Evolutionary conservation across 37 sponge, comb jelly and placozoan genomes (phyloP).

Genomic region (Chondrilla cf. caribensis): DNA sequence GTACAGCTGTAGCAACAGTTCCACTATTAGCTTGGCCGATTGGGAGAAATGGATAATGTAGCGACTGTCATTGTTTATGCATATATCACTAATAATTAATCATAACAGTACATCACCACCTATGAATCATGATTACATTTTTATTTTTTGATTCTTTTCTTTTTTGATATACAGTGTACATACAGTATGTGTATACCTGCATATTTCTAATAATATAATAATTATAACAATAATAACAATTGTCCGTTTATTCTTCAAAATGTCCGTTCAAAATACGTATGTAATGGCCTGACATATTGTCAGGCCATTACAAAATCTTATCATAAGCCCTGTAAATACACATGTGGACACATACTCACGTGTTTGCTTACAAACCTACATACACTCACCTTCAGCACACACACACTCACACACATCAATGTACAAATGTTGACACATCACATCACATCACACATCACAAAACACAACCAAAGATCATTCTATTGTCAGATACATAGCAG

Average conservation of each 20-base stretch:
- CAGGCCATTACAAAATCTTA: not conserved
- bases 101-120: not conserved
- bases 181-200: no score
- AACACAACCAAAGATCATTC: no score
- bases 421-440: no score
- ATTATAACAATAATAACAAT: no score
- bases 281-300: not conserved
- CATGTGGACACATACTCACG: no score
- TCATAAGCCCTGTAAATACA: constrained; percentile 2
- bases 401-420: no score
- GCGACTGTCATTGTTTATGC: not conserved
- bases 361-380: no score
- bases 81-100: not conserved
- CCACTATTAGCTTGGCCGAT: not conserved
- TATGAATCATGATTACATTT: no score
- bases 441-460: no score
- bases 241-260: not conserved
- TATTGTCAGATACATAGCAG: no score
- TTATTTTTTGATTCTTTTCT: not conserved
- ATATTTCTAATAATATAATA: no score
- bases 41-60: not conserved
- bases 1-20: not conserved
- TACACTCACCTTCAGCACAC: no score
- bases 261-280: not conserved
- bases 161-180: not conserved